A percentile compares a stretch with the other conserved stretches of the same genome.
phyloP scores from a whole-genome alignment of 2,888 invertebrate species.

The Drosophila eohydei region DNA sequence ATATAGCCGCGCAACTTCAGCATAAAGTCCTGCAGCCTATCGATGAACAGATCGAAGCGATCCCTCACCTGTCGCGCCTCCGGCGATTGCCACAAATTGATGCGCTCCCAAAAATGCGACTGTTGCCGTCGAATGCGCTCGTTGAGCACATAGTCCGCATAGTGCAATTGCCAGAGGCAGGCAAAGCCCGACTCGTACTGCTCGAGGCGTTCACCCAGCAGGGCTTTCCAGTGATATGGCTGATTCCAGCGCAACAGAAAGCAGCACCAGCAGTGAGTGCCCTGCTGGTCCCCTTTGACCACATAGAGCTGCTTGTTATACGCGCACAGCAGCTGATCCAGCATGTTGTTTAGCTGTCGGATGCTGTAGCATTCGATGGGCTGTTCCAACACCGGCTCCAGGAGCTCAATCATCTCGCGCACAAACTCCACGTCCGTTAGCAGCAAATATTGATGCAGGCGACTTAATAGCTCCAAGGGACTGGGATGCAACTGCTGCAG shows the following conservation, averaged over 20 bases:
- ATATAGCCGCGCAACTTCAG: constrained; percentile 31
- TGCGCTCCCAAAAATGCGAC: constrained; percentile 14
- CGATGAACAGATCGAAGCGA: constrained; percentile 23
- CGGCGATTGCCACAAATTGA: background rate
- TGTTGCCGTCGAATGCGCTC: constrained; percentile 39
- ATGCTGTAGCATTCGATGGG: constrained; percentile 19
- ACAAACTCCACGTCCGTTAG: constrained; percentile 44
- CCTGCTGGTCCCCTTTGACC: background rate
- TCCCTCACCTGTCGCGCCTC: constrained; percentile 8
- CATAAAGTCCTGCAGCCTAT: constrained; percentile 31
- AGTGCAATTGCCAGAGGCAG: constrained; percentile 56
- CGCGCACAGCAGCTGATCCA: constrained; percentile 21
- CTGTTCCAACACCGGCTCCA: constrained; percentile 45
- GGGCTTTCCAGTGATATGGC: constrained; percentile 26
- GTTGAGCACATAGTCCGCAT: constrained; percentile 47
- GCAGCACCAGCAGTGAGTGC: constrained; percentile 42
- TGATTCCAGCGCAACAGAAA: constrained; percentile 44
- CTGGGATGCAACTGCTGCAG: background rate
- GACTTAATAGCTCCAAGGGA: constrained; percentile 19
- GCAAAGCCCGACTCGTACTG: constrained; percentile 41
- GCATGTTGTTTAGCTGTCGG: constrained; percentile 14
- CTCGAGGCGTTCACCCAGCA: constrained; percentile 26
- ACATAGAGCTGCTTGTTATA: constrained; percentile 29
- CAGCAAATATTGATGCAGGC: constrained; percentile 48
- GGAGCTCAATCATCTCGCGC: constrained; percentile 28